phyloP scores from a whole-genome alignment of 2,797 vertebrate species.

The Moxostoma hubbsi region DNA sequence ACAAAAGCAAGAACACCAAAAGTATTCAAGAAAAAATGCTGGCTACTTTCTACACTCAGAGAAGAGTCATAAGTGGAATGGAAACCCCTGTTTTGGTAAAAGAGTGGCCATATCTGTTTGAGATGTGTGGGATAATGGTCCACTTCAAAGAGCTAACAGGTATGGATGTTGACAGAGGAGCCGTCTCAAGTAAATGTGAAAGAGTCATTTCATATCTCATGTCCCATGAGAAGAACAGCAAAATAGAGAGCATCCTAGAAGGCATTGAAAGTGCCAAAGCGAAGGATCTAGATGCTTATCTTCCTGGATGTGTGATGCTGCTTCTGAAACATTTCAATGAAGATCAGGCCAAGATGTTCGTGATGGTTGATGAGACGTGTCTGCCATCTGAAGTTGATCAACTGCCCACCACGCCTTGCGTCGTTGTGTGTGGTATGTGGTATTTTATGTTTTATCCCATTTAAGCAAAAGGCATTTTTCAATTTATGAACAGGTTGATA shows the following conservation, averaged over 20 bases:
- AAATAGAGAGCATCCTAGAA: conserved; percentile 38
- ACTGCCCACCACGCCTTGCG: conserved; percentile 48
- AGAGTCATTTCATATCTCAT: conserved; percentile 40
- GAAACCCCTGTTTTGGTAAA: conserved; percentile 18
- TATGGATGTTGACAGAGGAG: conserved; percentile 27
- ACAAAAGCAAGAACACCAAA: conserved; percentile 21
- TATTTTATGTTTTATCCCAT: too few species aligned
- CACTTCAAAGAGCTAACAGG: conserved; percentile 50
- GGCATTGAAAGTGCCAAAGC: conserved; percentile 45
- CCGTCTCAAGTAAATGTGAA: conserved; percentile 29
- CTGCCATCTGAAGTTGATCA: conserved; percentile 44
- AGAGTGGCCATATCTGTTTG: conserved; percentile 48
- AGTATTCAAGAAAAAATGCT: conserved; percentile 36
- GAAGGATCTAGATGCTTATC: conserved; percentile 41
- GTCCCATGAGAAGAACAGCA: conserved; percentile 28
- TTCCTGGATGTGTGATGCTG: conserved; percentile 39
- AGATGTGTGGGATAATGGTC: conserved; percentile 23
- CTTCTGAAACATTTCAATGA: conserved; percentile 46
- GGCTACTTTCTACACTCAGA: conserved; percentile 40
- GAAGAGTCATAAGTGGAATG: conserved; percentile 40
- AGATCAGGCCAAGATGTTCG: conserved; percentile 41
- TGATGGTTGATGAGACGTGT: conserved; percentile 36
- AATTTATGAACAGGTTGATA: too few species aligned
- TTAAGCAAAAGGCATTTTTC: too few species aligned
- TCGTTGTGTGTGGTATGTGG: conserved; percentile 45